Conservation (phyloP, 2,888 invertebrate genomes). For the Teleogryllus oceanicus region DNA sequence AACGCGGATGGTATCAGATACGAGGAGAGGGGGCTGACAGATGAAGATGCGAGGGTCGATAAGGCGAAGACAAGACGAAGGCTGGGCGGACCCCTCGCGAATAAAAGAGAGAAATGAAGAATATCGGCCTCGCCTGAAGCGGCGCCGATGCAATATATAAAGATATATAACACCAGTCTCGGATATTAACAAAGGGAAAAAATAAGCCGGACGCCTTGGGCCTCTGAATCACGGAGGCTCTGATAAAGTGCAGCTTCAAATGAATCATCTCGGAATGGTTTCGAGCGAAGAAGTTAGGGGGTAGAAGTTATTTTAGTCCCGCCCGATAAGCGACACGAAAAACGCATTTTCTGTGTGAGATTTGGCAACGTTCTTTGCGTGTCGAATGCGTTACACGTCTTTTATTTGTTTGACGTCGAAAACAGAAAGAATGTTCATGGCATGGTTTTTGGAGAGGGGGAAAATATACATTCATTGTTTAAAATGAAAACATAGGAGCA, state of each 20-base stretch:
- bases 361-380: no score
- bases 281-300: no score
- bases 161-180: neutral
- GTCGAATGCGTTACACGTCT: no score
- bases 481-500: no score
- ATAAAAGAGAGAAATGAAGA: neutral
- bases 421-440: no score
- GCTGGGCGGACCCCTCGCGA: neutral
- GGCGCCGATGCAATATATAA: neutral
- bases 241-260: neutral
- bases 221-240: neutral
- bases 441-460: no score
- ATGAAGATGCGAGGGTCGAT: neutral
- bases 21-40: neutral
- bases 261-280: neutral
- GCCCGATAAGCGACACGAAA: no score
- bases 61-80: neutral
- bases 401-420: no score
- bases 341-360: no score
- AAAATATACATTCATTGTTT: no score
- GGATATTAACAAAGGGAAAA: conserved; percentile 2
- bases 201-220: neutral
- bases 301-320: no score
- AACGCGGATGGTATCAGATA: neutral
- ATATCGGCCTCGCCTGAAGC: neutral